Percentiles rank a stretch among this genome's conserved stretches.
phyloP scores from a whole-genome alignment of 2,797 vertebrate species.

The Knipowitschia caucasica region DNA sequence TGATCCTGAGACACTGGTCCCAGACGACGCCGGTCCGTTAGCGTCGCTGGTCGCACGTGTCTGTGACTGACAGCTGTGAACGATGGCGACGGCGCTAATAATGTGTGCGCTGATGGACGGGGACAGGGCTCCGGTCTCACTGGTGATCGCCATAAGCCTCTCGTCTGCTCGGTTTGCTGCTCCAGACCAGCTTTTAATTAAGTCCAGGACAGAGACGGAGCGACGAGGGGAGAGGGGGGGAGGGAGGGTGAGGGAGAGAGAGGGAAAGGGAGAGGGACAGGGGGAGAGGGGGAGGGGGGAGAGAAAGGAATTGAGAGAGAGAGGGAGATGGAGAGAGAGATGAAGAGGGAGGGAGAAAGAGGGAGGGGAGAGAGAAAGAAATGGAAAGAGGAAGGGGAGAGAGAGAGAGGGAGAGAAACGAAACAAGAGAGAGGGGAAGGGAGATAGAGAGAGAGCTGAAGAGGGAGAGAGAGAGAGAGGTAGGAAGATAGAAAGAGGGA shows the following conservation, averaged over 20 bases:
- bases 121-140: conserved; percentile 33
- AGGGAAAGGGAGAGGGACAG: not conserved
- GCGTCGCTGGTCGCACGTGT: conserved; percentile 13
- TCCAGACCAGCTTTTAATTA: conserved; percentile 61
- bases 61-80: conserved; percentile 28
- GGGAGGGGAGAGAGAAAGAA: too few species aligned
- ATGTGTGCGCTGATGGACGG: conserved; percentile 45
- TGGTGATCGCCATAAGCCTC: conserved; percentile 56
- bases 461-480: too few species aligned
- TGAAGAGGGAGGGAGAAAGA: too few species aligned
- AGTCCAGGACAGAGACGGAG: conserved; percentile 31
- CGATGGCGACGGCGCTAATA: conserved; percentile 32
- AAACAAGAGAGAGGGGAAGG: too few species aligned
- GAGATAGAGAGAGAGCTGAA: too few species aligned
- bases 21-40: not conserved
- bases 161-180: conserved; percentile 37
- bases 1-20: not conserved
- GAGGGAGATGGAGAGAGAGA: too few species aligned
- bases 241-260: conserved; percentile 26
- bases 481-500: too few species aligned
- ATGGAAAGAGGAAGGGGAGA: too few species aligned
- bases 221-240: not conserved
- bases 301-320: too few species aligned
- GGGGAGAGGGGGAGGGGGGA: not conserved
- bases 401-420: too few species aligned